Conservation (phyloP, 2,113 vertebrate species). For the Manacus vitellinus region DNA sequence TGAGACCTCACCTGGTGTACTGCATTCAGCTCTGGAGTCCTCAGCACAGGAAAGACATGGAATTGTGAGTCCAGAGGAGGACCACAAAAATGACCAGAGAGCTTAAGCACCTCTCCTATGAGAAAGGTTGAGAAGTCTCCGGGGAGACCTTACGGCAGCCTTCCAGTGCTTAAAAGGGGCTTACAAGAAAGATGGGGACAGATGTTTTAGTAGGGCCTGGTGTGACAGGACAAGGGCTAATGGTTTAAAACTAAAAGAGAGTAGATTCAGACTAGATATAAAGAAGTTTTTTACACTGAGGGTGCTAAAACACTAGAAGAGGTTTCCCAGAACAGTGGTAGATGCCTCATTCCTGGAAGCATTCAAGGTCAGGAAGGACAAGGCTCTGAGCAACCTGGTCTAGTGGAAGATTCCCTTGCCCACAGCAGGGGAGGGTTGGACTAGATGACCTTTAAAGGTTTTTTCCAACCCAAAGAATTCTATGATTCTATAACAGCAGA, state of each 20-base stretch:
- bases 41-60: background rate
- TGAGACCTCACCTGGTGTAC: background rate
- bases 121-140: background rate
- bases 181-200: background rate
- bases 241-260: background rate
- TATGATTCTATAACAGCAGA: background rate
- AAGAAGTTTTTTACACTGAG: background rate
- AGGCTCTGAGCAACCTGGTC: background rate
- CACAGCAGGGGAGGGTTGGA: background rate
- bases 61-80: background rate
- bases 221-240: background rate
- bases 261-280: background rate
- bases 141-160: background rate
- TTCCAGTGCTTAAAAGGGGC: background rate
- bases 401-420: background rate
- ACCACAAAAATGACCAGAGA: background rate
- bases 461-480: background rate
- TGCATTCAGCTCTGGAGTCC: background rate
- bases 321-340: background rate
- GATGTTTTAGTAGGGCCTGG: background rate
- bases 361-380: background rate
- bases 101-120: background rate
- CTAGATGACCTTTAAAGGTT: background rate
- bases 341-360: background rate
- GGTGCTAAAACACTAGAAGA: background rate